phyloP scores from a whole-genome alignment of 2,888 invertebrate genomes.

The Xestoiulus laeticollis region DNA sequence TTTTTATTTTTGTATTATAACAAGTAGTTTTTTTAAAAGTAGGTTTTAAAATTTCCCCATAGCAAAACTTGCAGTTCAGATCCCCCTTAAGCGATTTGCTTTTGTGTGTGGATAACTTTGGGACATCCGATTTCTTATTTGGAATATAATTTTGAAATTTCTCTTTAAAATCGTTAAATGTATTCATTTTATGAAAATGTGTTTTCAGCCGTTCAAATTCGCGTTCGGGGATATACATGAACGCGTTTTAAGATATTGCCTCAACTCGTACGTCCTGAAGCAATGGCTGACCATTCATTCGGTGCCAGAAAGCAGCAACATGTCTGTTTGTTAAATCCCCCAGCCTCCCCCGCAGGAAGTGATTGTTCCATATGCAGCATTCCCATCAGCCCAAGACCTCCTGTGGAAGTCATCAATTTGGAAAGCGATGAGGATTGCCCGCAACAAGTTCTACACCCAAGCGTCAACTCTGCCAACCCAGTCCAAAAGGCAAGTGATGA shows the following conservation, averaged over 20 bases:
- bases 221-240: no score
- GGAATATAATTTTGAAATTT: background rate
- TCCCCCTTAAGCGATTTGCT: no score
- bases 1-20: no score
- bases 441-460: background rate
- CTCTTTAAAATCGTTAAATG: background rate
- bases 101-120: no score
- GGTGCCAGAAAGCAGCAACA: background rate
- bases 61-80: no score
- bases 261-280: no score
- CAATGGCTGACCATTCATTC: no score
- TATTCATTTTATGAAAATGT: background rate
- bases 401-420: background rate
- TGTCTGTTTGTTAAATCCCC: background rate
- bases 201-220: background rate
- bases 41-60: no score
- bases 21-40: no score
- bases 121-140: background rate
- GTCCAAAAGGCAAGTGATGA: background rate
- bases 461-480: background rate
- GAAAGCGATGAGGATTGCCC: background rate
- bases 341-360: background rate
- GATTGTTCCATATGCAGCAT: background rate
- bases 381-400: background rate
- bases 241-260: no score